These are phyloP conservation scores for Anagrus nilaparvatae DNA, from an alignment of 1,140 invertebrate species.

Conservation along the genomic window DNA sequence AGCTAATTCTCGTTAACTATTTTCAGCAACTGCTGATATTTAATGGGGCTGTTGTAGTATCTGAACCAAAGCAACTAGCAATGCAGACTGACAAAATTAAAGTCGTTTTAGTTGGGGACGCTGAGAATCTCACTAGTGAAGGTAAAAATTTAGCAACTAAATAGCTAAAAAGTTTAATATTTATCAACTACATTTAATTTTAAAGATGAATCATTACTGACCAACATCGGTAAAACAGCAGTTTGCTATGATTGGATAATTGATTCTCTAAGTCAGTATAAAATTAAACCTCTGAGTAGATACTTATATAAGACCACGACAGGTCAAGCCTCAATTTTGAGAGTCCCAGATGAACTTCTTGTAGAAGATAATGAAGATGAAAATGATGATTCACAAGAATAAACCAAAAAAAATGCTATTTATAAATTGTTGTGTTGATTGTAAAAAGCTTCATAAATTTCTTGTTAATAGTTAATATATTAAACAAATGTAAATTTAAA, in stretches of 20 bases:
- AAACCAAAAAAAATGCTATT: no score
- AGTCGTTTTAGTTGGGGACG: no score
- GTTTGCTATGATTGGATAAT: constrained; percentile 26
- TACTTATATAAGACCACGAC: constrained; percentile 20
- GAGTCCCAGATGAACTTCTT: constrained; percentile 19
- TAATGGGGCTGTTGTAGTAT: constrained; percentile 2
- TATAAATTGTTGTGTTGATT: no score
- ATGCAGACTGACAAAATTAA: no score
- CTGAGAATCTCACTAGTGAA: not conserved
- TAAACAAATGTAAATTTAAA: no score
- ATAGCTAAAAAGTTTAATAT: not conserved
- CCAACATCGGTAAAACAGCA: not conserved
- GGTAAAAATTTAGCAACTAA: not conserved
- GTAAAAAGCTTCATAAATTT: no score
- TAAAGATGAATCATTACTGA: constrained; percentile 2
- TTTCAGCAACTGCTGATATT: constrained; percentile 6
- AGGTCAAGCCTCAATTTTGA: constrained; percentile 9
- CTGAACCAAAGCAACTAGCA: constrained; percentile 8
- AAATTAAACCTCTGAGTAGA: constrained; percentile 20
- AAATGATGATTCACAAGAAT: not conserved
- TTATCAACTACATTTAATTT: not conserved
- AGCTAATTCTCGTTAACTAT: not conserved
- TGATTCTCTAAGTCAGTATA: constrained; percentile 29
- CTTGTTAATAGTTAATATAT: no score
- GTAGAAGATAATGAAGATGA: constrained; percentile 19